Percentiles rank a stretch among this genome's conserved stretches.
phyloP scores from a whole-genome alignment of 1,140 invertebrate genomes.

The Drosophila repletoides region DNA sequence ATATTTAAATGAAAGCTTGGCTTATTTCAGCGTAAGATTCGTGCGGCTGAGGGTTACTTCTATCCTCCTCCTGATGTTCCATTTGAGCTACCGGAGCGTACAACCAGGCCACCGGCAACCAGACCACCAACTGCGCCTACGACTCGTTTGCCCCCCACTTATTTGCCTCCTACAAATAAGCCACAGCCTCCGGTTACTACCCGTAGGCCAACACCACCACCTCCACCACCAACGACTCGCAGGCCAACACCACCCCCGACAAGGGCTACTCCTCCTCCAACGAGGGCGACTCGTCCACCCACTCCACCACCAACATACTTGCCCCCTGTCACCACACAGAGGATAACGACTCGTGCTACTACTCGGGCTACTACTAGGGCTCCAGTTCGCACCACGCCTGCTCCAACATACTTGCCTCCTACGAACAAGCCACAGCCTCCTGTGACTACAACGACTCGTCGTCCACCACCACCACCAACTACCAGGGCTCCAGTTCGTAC shows the following conservation, averaged over 20 bases:
- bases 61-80: slow-evolving; percentile 69
- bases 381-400: not conserved
- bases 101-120: slow-evolving; percentile 49
- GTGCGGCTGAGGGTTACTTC: slow-evolving; percentile 68
- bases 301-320: slow-evolving; percentile 32
- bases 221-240: slow-evolving; percentile 25
- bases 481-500: not conserved
- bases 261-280: slow-evolving; percentile 21
- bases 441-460: slow-evolving; percentile 4
- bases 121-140: slow-evolving; percentile 36
- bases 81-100: slow-evolving; percentile 62
- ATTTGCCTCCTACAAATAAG: slow-evolving; percentile 65
- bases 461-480: slow-evolving; percentile 13
- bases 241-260: slow-evolving; percentile 24
- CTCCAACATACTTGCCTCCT: slow-evolving; percentile 33
- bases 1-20: not conserved
- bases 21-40: slow-evolving; percentile 59
- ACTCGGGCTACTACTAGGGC: not conserved
- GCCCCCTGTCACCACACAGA: slow-evolving; percentile 18
- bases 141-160: slow-evolving; percentile 48
- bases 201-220: slow-evolving; percentile 12
- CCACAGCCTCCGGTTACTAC: slow-evolving; percentile 54
- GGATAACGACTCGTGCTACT: not conserved
- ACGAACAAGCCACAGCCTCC: slow-evolving; percentile 19
- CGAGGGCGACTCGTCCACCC: slow-evolving; percentile 29